A percentile compares a stretch with the other conserved stretches of the same genome.
Conservation (phyloP, 2,113 vertebrate species). For the Collichthys lucidus region DNA sequence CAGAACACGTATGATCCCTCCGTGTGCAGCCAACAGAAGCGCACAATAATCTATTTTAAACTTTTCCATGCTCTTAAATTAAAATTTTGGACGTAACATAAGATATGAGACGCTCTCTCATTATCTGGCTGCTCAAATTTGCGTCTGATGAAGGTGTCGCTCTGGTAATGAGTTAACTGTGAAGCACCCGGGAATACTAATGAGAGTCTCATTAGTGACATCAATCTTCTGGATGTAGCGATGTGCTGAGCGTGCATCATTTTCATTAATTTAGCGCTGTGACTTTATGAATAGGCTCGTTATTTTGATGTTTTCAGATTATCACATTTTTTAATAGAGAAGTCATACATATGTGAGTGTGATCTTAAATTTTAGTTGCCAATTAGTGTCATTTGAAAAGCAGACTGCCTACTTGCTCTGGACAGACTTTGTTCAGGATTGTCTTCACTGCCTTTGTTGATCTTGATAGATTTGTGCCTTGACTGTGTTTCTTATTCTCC, state of each 20-base stretch:
- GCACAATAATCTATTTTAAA: background rate
- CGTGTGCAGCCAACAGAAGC: no score
- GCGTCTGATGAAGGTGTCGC: constrained; percentile 5
- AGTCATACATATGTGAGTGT: background rate
- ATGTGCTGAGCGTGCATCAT: constrained; percentile 8
- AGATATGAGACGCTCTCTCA: background rate
- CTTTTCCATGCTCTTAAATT: background rate
- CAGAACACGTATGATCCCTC: no score
- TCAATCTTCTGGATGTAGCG: constrained; percentile 18
- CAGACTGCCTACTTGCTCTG: background rate
- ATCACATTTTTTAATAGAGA: background rate
- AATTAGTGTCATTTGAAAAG: background rate
- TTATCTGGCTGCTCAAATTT: constrained; percentile 8
- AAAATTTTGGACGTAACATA: background rate
- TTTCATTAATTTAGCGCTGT: constrained; percentile 7
- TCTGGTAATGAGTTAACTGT: constrained; percentile 22
- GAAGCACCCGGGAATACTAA: constrained; percentile 27
- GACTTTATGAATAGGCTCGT: background rate
- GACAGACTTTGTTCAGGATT: background rate
- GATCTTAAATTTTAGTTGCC: background rate
- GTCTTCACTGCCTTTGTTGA: background rate
- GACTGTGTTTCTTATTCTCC: background rate
- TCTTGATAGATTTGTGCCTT: background rate
- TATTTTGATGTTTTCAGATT: background rate
- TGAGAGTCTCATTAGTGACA: constrained; percentile 42